Percentiles rank a stretch among this genome's conserved stretches.
Evolutionary conservation across 64 coral and sea anemone genomes (phyloP).

Genomic region (Dendronephthya gigantea): DNA sequence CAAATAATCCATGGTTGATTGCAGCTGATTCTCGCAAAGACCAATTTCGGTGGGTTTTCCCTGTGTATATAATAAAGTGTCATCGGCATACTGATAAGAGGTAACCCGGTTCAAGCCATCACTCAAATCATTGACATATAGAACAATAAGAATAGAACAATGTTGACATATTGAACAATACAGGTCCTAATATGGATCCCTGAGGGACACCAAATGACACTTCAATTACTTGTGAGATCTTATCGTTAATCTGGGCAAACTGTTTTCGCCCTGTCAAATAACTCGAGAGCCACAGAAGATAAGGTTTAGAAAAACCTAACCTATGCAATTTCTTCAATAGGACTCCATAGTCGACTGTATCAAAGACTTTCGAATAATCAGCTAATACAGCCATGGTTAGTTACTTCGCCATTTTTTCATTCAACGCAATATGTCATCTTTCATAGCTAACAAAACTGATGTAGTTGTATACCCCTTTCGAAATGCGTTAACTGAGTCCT

Average conservation of each 20-base stretch:
- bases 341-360: not conserved
- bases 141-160: too few species aligned
- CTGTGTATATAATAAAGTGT: conserved; percentile 20
- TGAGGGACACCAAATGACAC: conserved; percentile 13
- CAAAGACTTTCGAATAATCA: conserved; percentile 1
- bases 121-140: conserved; percentile 26
- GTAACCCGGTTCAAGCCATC: not conserved
- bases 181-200: conserved; percentile 16
- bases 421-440: not conserved
- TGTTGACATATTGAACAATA: not conserved
- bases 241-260: not conserved
- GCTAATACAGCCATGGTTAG: conserved; percentile 1
- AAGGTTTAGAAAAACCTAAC: not conserved
- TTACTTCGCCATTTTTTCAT: not conserved
- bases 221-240: not conserved
- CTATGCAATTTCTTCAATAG: not conserved
- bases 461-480: not conserved
- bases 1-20: not conserved
- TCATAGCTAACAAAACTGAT: not conserved
- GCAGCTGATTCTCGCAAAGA: conserved; percentile 3
- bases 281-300: not conserved
- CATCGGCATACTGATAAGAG: conserved; percentile 8
- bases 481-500: not conserved
- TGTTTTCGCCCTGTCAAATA: conserved; percentile 11
- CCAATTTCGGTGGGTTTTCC: conserved; percentile 23